These are phyloP conservation scores for Drosophila pandora DNA, from an alignment of 1,140 invertebrate genomes.

Conservation along the genomic window DNA sequence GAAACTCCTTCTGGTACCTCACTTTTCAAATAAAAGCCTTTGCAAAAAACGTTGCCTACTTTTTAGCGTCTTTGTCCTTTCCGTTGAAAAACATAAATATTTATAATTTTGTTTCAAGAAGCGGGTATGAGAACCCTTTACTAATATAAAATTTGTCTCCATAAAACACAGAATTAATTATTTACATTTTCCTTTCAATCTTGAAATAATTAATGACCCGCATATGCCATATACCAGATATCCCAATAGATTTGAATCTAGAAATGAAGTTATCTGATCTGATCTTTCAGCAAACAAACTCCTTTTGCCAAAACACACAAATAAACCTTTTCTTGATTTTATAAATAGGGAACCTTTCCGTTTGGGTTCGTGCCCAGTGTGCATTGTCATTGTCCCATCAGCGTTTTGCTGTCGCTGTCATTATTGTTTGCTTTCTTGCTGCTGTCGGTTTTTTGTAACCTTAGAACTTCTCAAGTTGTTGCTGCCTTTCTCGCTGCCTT, in stretches of 20 bases:
- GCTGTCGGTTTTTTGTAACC: conserved; percentile 66
- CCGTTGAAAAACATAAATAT: neutral
- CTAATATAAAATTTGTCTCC: neutral
- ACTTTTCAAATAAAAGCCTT: neutral
- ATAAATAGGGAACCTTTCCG: neutral
- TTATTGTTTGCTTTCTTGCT: conserved; percentile 73
- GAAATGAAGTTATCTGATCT: neutral
- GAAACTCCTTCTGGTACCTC: neutral
- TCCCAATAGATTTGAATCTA: neutral
- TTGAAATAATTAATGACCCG: neutral
- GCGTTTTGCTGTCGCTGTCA: conserved; percentile 63
- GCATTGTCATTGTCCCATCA: conserved; percentile 47
- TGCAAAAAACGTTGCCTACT: neutral
- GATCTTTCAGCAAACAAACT: conserved; percentile 9
- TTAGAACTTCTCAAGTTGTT: conserved; percentile 75
- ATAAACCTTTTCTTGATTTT: conserved; percentile 4
- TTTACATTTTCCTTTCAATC: neutral
- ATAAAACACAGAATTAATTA: neutral
- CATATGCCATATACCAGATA: neutral
- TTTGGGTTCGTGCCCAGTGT: conserved; percentile 22
- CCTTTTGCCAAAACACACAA: conserved; percentile 6
- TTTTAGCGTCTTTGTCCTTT: neutral
- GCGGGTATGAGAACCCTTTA: neutral
- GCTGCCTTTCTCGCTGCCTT: conserved; percentile 63
- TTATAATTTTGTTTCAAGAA: neutral